Percentiles rank a stretch among this genome's conserved stretches.
These are phyloP conservation scores for Teleiodes luculella DNA, from an alignment of 2,888 invertebrate species.

Conservation along the genomic window DNA sequence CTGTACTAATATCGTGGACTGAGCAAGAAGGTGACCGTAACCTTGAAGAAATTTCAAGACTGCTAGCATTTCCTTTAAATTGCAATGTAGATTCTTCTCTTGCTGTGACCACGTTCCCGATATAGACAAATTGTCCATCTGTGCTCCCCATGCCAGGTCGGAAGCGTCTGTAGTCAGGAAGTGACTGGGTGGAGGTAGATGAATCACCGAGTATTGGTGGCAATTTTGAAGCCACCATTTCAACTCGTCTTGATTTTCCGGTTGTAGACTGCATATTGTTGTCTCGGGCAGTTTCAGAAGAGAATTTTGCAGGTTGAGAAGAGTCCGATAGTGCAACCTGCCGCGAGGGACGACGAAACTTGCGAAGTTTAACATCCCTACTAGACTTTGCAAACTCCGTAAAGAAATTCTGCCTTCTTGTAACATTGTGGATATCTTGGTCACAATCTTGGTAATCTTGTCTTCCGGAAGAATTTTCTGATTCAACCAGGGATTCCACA, in stretches of 20 bases:
- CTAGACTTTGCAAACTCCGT: conserved; percentile 11
- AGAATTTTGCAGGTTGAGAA: neutral
- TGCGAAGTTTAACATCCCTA: conserved; percentile 22
- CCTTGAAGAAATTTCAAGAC: neutral
- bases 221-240: conserved; percentile 21
- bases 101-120: conserved; percentile 9
- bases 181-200: conserved; percentile 16
- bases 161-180: conserved; percentile 26
- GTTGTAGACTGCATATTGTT: neutral
- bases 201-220: conserved; percentile 11
- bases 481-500: conserved; percentile 21
- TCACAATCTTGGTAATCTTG: neutral
- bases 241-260: neutral
- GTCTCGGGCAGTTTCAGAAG: neutral
- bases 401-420: neutral
- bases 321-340: conserved; percentile 9
- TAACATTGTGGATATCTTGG: neutral
- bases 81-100: conserved; percentile 14
- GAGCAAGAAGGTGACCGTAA: neutral
- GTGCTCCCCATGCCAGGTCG: conserved; percentile 22
- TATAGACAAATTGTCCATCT: conserved; percentile 10
- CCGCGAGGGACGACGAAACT: conserved; percentile 20
- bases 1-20: neutral
- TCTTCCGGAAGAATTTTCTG: conserved; percentile 17
- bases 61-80: conserved; percentile 17